phyloP scores from a whole-genome alignment of 2,888 invertebrate species.

The Cephus sareptanus region DNA sequence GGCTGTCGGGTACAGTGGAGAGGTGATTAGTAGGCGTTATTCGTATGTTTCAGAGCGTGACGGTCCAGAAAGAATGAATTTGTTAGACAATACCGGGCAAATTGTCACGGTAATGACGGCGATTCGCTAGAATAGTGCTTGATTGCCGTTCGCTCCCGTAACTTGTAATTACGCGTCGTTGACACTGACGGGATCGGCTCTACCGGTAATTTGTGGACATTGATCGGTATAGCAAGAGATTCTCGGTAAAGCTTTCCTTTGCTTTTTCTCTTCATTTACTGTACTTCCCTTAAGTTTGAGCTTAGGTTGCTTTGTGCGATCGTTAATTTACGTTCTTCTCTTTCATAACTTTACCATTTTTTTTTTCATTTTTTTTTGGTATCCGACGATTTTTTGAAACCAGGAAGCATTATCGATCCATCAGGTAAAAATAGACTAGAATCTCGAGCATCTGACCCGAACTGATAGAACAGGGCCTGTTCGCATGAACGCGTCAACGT shows the following conservation, averaged over 20 bases:
- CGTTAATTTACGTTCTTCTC: background rate
- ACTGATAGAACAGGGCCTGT: background rate
- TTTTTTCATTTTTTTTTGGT: background rate
- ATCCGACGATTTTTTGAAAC: background rate
- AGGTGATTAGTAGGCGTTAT: conserved; percentile 10
- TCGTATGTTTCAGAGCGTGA: conserved; percentile 3
- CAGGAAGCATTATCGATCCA: background rate
- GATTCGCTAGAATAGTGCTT: conserved; percentile 30
- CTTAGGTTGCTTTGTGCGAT: background rate
- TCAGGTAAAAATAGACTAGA: background rate
- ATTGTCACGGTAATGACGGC: conserved; percentile 30
- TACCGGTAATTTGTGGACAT: conserved; percentile 13
- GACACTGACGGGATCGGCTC: conserved; percentile 5
- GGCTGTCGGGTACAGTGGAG: background rate
- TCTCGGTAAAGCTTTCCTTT: background rate
- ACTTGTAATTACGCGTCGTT: conserved; percentile 25
- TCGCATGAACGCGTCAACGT: background rate
- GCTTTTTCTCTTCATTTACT: no score
- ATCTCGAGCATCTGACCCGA: background rate
- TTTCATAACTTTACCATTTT: background rate
- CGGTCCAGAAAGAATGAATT: conserved; percentile 20
- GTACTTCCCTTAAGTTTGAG: no score
- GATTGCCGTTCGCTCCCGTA: conserved; percentile 28
- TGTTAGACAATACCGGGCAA: conserved; percentile 30
- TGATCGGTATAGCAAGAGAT: background rate